Base-by-base conservation (phyloP, 2,113 vertebrate genomes). In the Tetrao urogallus region DNA sequence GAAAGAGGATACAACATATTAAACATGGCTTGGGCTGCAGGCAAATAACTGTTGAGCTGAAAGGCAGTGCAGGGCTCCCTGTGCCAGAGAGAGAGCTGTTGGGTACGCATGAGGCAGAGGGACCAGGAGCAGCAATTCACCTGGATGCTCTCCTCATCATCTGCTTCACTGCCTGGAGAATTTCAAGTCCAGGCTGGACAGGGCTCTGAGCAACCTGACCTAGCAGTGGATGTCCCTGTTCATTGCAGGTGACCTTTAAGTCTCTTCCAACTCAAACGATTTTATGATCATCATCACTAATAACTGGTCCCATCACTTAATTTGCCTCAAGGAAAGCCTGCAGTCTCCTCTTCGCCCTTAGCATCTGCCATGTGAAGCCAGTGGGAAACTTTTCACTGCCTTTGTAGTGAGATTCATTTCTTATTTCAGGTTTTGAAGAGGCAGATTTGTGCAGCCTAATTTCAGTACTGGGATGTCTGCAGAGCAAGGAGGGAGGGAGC, bases 11-110 rank as follows among this genome's bases (percentile, higher is more conserved):
- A 94, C 76, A 84, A 58, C 90, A 81, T 90, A 87, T 94, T 90
- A 94, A 92, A 87, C 82, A 92, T 82, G 82, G 81, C 88, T 95
- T 71, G 90, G 88, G 81, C 88, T 87, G 86, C 82, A 84, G 92
- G 92, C 88, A 89, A 82, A 93, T 70, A 83, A 80, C 73, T 32
- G 72, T 48, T 63, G 66, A 79, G 81, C 86, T 82, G 86, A 90
- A 95, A 94, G 77, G 82, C 88, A 85, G 60, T 5, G 45, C 64
- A 61, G 88, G 71, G 18, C 30, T 86, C 58, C 52, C 87, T 19
- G 25, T 74, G 92, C 87, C 75, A 88, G 90, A 80, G 85, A 77
- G 85, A 80, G 84, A 80, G 84, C 77, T 90, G 90, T 11, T 0
- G 12, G 25, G 24, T 18, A 25, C 0, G 0, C 16, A 52, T 20